Conservation (phyloP, 2,113 vertebrate genomes). For the Prietella phreatophila region DNA sequence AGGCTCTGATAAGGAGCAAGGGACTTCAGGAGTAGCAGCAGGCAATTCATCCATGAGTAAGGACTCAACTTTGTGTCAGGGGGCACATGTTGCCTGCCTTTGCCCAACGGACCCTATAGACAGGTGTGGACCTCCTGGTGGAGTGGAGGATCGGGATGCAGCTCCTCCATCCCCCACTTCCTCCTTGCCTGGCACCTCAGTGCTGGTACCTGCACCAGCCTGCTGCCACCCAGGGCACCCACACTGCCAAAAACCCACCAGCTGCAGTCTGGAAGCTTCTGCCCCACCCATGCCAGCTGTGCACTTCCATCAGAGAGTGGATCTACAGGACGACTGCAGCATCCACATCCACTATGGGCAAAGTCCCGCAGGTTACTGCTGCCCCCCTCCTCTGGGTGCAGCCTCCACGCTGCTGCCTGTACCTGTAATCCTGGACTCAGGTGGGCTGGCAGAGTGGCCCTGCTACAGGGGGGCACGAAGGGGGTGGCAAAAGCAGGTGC, state of each 20-base stretch:
- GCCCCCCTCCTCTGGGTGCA: conserved; percentile 71
- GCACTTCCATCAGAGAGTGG: conserved; percentile 75
- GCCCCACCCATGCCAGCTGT: conserved; percentile 51
- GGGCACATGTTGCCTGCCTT: conserved; percentile 64
- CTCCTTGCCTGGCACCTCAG: conserved; percentile 56
- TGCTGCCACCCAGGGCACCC: conserved; percentile 75
- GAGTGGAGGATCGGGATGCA: conserved; percentile 62
- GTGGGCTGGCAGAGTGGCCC: conserved; percentile 69
- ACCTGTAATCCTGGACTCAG: conserved; percentile 77
- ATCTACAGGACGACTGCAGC: conserved; percentile 71
- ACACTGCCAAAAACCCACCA: conserved; percentile 73
- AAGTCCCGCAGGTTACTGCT: conserved; percentile 68
- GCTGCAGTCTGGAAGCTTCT: conserved; percentile 69
- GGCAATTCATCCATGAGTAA: conserved; percentile 59
- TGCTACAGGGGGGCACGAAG: conserved; percentile 70
- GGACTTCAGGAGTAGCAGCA: conserved; percentile 47
- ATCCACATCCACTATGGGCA: conserved; percentile 72
- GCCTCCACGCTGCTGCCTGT: conserved; percentile 76
- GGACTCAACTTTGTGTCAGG: conserved; percentile 66
- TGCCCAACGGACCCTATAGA: conserved; percentile 65
- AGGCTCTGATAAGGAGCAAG: conserved; percentile 71
- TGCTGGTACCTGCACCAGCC: conserved; percentile 60
- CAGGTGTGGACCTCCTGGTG: conserved; percentile 59
- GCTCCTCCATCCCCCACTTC: conserved; percentile 40
- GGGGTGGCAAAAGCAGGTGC: conserved; percentile 82